Evolutionary conservation across 37 sponge, comb jelly and placozoan species (phyloP), one percentile per base, ranked within the genome.

Genomic region (Halisarca cf. caerulea): DNA sequence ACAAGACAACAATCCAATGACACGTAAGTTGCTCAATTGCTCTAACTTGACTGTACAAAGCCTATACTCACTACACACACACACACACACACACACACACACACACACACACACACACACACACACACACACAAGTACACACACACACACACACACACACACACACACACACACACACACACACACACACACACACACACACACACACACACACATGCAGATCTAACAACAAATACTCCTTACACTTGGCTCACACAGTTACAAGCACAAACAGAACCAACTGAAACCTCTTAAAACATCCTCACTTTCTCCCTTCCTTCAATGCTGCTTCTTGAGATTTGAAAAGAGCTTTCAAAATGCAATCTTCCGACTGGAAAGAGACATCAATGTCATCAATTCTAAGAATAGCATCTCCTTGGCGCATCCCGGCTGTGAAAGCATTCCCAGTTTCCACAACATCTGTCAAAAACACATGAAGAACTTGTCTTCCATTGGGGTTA

Each of bases 381-480:
- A 74, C 77, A 41, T 74, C 77, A 2, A 74, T 40, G 42, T 23
- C 45, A 3, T 74, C 45, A 33, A 74, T 44, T 6, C 36, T 40
- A 2, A 14, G 36, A 39, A 74, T 43, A 39, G 77, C 44, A 41
- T 59, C 81, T 54, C 60, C 81, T 34, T 7, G 40, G 0, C 17
- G 28, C n/a, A 39, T 24, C 33, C 93, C 93, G 21, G 86, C 86
- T 83, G 83, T 59, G 80, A 88, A 93, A 0, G 91, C 81, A 4
- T 83, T 71, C 24, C 88, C 70, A 38, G 86, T 88, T 0, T 87
- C 90, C 5, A 18, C 53, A 32, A 93, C 94, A 21, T 83, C 77
- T 58, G 75, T 68, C 5, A 93, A 88, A 90, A 93, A 86, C 8
- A 87, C 84, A 41, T 77, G 83, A 0, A 73, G 71, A 0, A 85